Conservation (phyloP, 2,113 vertebrate genomes). For the Melanerpes formicivorus region DNA sequence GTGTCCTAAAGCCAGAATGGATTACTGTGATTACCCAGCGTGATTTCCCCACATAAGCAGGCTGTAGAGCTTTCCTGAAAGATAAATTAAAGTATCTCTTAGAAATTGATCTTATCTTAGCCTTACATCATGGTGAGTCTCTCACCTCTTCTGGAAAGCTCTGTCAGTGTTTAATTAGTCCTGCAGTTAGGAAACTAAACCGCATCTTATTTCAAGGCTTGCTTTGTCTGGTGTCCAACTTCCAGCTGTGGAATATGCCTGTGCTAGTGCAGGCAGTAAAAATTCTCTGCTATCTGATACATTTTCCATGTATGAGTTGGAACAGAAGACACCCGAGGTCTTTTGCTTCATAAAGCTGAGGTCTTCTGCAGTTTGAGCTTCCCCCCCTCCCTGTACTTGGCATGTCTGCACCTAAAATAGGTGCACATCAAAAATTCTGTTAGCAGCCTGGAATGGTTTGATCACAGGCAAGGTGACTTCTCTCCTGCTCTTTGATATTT, state of each 20-base stretch:
- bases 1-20: not conserved
- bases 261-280: constrained; percentile 10
- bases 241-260: constrained; percentile 20
- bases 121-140: constrained; percentile 16
- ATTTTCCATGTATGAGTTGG: not conserved
- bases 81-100: not conserved
- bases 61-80: not conserved
- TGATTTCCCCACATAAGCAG: not conserved
- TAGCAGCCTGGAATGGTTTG: not conserved
- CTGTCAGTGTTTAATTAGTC: constrained; percentile 55
- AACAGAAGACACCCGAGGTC: not conserved
- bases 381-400: not conserved
- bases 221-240: constrained; percentile 50
- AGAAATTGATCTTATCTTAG: constrained; percentile 31
- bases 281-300: not conserved
- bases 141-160: constrained; percentile 40
- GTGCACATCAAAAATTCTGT: not conserved
- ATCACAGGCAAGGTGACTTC: not conserved
- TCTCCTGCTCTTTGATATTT: not conserved
- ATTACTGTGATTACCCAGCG: not conserved
- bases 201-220: constrained; percentile 20
- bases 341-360: not conserved
- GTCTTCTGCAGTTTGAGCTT: not conserved
- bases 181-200: constrained; percentile 29
- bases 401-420: not conserved